These are phyloP conservation scores for Ophthalmolycus amberensis DNA, from an alignment of 2,113 vertebrate species.

Conservation along the genomic window DNA sequence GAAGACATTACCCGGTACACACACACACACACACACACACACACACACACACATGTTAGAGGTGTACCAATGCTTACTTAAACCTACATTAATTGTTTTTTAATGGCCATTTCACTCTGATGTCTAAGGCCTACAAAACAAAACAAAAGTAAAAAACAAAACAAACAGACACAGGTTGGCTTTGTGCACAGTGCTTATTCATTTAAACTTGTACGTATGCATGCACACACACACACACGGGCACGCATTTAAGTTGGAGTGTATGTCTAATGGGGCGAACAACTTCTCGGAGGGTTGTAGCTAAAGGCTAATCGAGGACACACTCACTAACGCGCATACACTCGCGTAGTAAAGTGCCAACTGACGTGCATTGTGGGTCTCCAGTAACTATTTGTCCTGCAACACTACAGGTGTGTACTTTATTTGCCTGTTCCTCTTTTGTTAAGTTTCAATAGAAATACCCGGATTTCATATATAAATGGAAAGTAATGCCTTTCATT, in stretches of 20 bases:
- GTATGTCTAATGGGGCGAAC: slow-evolving; percentile 62
- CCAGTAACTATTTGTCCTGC: not conserved
- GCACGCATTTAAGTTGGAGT: slow-evolving; percentile 36
- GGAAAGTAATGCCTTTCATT: not conserved
- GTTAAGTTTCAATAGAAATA: not conserved
- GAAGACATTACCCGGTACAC: slow-evolving; percentile 97
- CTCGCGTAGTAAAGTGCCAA: not conserved
- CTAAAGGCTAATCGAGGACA: slow-evolving; percentile 48
- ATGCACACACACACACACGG: slow-evolving; percentile 27
- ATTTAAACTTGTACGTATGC: slow-evolving; percentile 45
- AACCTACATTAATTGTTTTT: not conserved
- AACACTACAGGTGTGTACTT: not conserved
- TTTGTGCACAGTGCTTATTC: slow-evolving; percentile 5
- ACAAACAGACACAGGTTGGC: not conserved
- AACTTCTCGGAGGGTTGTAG: slow-evolving; percentile 42
- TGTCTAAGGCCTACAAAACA: not conserved
- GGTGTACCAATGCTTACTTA: not conserved
- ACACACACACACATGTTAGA: not conserved
- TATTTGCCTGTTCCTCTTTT: not conserved
- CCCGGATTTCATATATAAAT: not conserved
- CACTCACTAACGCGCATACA: not conserved
- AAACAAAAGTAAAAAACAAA: not conserved
- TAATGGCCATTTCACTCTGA: not conserved
- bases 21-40: slow-evolving; percentile 31
- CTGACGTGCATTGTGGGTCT: slow-evolving; percentile 3